These are phyloP conservation scores for Zaprionus camerounensis DNA, from an alignment of 1,140 invertebrate species.

Conservation along the genomic window DNA sequence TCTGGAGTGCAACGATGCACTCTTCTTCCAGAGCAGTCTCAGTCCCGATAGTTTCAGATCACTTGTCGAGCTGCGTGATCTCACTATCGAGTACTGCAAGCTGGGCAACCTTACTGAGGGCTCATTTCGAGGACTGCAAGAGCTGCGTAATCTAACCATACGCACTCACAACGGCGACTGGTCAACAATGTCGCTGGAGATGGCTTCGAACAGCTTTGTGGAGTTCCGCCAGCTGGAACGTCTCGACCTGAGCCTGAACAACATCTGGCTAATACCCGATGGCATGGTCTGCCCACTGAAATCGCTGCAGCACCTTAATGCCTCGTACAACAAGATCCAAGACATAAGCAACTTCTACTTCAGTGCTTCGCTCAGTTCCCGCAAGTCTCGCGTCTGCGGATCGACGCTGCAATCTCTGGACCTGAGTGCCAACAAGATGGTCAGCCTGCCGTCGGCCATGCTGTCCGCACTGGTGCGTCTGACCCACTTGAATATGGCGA, in stretches of 20 bases:
- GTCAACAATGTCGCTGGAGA: constrained; percentile 92
- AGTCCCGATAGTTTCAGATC: constrained; percentile 93
- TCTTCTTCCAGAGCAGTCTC: constrained; percentile 94
- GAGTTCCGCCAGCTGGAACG: constrained; percentile 89
- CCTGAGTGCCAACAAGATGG: constrained; percentile 92
- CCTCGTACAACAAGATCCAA: constrained; percentile 92
- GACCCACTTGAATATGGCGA: constrained; percentile 88
- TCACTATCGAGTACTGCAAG: constrained; percentile 96
- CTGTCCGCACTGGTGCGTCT: constrained; percentile 89
- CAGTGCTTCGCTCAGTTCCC: constrained; percentile 86
- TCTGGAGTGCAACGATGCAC: constrained; percentile 92
- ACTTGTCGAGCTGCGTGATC: constrained; percentile 91
- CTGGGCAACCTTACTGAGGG: constrained; percentile 94
- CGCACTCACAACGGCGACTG: constrained; percentile 95
- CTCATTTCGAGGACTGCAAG: constrained; percentile 91
- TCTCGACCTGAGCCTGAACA: constrained; percentile 94
- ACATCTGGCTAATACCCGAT: constrained; percentile 93
- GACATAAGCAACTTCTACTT: constrained; percentile 92
- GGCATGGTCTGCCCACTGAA: constrained; percentile 92
- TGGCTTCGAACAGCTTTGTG: constrained; percentile 90
- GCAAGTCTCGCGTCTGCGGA: constrained; percentile 87
- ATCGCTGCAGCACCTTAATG: constrained; percentile 91
- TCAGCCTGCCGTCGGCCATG: constrained; percentile 90
- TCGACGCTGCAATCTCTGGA: constrained; percentile 90
- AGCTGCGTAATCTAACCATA: constrained; percentile 93